Evolutionary conservation across 2,113 vertebrate species (phyloP), one percentile per base, ranked within the genome.

Genomic region (Myanophis thanlyinensis): DNA sequence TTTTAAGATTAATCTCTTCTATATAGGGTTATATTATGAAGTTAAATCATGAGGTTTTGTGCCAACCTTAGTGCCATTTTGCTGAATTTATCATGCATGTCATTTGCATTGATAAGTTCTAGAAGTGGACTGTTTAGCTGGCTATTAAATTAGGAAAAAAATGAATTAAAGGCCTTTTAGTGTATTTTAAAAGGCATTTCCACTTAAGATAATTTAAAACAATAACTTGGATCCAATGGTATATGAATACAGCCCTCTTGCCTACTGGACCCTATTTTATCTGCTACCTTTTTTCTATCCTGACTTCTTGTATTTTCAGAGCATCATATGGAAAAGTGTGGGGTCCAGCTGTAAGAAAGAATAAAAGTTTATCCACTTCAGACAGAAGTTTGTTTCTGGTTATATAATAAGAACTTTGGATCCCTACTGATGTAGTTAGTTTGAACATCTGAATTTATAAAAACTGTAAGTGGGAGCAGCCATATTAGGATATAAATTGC

Each of bases 41-140:
- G 62, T 67, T 67, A 67, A 59, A 46, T 86, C 84, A 84, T 12
- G 46, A 89, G 94, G 95, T 89, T 18, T 73, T 35, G 91, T 23
- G 0, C 1, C 52, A 62, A 47, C 46, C 53, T 5, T 30, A 1
- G 46, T 48, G 3, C 54, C 7, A 11, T 89, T 96, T 93, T 93
- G 91, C 87, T 93, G 44, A 56, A n/a, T 49, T 90, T 91, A 73
- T 86, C 94, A 92, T 87, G 84, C 80, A 46, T 62, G 89, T 59
- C 30, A 13, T 4, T 20, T 92, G 94, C 86, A 12, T 30, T 18
- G 40, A 53, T 25, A 18, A 20, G 7, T 84, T 87, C 54, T 35
- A 87, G 15, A n/a, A 59, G 73, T 52, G 87, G 67, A 44, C 73
- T 93, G 54, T 85, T 49, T 89, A 22, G 40, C n/a, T 88, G 44